A percentile compares a stretch with the other conserved stretches of the same genome.
phyloP scores from a whole-genome alignment of 2,113 vertebrate genomes.

The Chauna torquata region DNA sequence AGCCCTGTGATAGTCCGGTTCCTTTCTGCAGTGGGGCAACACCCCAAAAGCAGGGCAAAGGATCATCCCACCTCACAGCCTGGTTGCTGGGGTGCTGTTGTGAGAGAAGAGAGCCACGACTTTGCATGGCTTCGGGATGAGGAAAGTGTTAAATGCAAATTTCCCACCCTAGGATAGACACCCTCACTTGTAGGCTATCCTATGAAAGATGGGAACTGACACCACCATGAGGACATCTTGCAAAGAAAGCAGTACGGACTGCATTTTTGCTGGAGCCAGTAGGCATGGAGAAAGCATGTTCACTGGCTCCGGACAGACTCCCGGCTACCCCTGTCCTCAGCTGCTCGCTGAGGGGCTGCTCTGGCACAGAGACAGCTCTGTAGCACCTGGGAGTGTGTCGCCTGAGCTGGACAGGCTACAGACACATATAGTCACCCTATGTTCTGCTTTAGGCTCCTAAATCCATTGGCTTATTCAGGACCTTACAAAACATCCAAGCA shows the following conservation, averaged over 20 bases:
- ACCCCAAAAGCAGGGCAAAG: background rate
- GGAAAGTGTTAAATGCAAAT: background rate
- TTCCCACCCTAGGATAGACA: background rate
- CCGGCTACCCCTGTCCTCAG: accelerated
- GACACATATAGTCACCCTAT: background rate
- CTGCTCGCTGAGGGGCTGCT: background rate
- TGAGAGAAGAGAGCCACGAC: background rate
- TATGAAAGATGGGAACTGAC: constrained; percentile 21
- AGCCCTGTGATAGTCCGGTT: background rate
- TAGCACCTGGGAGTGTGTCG: background rate
- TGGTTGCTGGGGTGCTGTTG: background rate
- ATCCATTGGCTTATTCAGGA: background rate
- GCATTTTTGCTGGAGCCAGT: accelerated
- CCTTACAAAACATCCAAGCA: background rate
- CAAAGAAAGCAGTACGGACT: background rate
- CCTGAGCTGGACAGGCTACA: background rate
- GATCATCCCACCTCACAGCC: background rate
- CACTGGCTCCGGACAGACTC: accelerated
- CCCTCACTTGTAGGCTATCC: background rate
- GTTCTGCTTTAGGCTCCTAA: background rate
- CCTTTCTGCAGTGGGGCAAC: background rate
- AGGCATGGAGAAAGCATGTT: background rate
- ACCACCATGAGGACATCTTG: constrained; percentile 33
- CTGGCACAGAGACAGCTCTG: background rate
- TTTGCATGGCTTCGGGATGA: background rate